Conservation (phyloP, 2,797 vertebrate genomes). For the Poecilia picta region DNA sequence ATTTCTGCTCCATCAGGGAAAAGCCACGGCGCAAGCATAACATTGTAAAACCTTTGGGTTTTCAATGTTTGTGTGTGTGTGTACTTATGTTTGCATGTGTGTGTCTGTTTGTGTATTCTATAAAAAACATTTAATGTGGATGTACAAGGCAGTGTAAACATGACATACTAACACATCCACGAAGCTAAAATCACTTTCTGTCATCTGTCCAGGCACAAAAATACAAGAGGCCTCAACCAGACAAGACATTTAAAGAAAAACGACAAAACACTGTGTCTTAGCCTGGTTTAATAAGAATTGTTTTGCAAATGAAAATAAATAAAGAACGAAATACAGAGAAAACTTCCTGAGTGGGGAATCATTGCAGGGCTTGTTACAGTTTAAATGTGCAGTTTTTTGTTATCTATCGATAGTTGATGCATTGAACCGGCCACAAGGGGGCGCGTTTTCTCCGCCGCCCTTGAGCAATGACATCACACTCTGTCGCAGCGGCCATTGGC, state of each 20-base stretch:
- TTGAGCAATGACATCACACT: too few species aligned
- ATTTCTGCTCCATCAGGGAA: constrained; percentile 50
- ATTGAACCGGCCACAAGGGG: too few species aligned
- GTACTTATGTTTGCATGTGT: background rate
- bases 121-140: constrained; percentile 3
- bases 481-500: too few species aligned
- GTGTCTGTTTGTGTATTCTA: background rate
- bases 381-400: constrained; percentile 22
- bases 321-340: background rate
- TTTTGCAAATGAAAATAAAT: background rate
- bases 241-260: background rate
- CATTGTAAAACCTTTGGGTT: constrained; percentile 45
- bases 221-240: background rate
- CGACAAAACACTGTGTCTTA: background rate
- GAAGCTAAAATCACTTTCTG: constrained; percentile 15
- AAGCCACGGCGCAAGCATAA: constrained; percentile 40
- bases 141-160: background rate
- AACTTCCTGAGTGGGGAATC: constrained; percentile 4
- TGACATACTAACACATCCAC: constrained; percentile 14
- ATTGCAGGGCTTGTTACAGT: constrained; percentile 20
- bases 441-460: too few species aligned
- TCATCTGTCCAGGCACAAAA: background rate
- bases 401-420: background rate
- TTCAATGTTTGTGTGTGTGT: constrained; percentile 8
- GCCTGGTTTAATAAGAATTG: background rate